Base-by-base conservation (phyloP, 2,113 vertebrate species). In the Cochlearius cochlearius region DNA sequence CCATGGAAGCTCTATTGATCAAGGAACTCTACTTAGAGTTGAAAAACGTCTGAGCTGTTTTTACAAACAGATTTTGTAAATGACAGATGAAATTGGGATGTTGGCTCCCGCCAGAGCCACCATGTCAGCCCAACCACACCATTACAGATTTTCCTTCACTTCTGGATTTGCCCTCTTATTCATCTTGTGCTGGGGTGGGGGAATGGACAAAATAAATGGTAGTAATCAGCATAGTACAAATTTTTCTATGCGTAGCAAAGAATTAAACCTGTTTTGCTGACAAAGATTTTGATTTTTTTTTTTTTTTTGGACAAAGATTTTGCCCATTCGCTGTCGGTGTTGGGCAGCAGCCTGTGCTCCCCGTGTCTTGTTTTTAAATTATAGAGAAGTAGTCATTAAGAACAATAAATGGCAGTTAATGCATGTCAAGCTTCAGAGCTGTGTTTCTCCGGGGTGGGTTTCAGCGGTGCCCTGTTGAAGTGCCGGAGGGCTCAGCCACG, bases 141-240 rank as follows among this genome's bases (percentile, higher is more conserved):
- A 0, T 21, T 45, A 8, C 5, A 5, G 52, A 4, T 22, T 39
- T 39, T 47, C 34, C 36, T 56, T 63, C 25, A 1, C 29, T 55
- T 15, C 41, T 59, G 26, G 22, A 5, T 26, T 47, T 36, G 15
- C 43, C 59, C 5, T 2, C 30, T 34, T 36, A 2, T 5, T 20
- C n/a, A 4, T 8, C 47, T 7, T 7, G 10, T 60, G 52, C 67
- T 39, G 56, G 20, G 43, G 6, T 30, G 43, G 27, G 52, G 30
- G 19, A 36, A 12, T 4, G 49, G 43, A 15, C 20, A 29, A 21
- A 43, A 15, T 7, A 62, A 36, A 11, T 4, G 41, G 38, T 2
- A 20, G 34, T 3, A 21, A 12, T 34, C 36, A 6, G 27, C 5
- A 9, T 1, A 9, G 52, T 7, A 9, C 9, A 3, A 1, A 1